phyloP scores from a whole-genome alignment of 2,797 vertebrate genomes.

The Graptemys geographica region DNA sequence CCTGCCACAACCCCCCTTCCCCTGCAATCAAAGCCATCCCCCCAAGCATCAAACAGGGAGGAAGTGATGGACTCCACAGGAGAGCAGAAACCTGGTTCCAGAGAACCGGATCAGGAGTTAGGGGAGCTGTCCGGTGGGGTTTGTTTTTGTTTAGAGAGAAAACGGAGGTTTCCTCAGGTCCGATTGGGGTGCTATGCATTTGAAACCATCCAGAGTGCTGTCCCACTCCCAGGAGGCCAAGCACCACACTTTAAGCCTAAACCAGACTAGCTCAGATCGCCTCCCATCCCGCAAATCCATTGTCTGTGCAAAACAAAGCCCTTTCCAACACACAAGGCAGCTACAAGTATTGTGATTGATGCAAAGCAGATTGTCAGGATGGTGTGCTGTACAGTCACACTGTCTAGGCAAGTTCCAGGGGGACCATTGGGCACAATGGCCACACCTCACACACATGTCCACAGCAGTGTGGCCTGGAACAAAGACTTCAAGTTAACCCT shows the following conservation, averaged over 20 bases:
- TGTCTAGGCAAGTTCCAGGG: conserved; percentile 39
- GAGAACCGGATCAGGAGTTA: conserved; percentile 11
- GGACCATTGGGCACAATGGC: neutral
- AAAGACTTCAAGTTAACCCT: neutral
- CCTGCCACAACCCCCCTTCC: conserved; percentile 57
- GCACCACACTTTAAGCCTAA: neutral
- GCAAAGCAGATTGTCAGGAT: conserved; percentile 78
- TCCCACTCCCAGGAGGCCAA: neutral
- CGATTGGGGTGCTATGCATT: conserved; percentile 43
- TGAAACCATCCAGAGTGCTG: conserved; percentile 18
- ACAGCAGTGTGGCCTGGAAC: conserved; percentile 35
- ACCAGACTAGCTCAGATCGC: neutral
- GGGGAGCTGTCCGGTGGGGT: conserved; percentile 16
- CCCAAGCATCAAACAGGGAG: conserved; percentile 48
- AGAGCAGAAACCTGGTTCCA: neutral
- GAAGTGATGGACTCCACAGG: neutral
- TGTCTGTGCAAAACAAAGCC: conserved; percentile 84
- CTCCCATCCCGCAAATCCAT: conserved; percentile 34
- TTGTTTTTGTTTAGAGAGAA: neutral
- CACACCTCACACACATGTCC: neutral
- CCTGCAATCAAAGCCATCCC: conserved; percentile 62
- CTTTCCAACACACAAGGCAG: conserved; percentile 79
- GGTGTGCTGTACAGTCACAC: conserved; percentile 1
- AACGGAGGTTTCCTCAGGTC: conserved; percentile 48
- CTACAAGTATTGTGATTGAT: conserved; percentile 69